Evolutionary conservation across 2,888 invertebrate genomes (phyloP).

Genomic region (Ochlodes sylvanus): DNA sequence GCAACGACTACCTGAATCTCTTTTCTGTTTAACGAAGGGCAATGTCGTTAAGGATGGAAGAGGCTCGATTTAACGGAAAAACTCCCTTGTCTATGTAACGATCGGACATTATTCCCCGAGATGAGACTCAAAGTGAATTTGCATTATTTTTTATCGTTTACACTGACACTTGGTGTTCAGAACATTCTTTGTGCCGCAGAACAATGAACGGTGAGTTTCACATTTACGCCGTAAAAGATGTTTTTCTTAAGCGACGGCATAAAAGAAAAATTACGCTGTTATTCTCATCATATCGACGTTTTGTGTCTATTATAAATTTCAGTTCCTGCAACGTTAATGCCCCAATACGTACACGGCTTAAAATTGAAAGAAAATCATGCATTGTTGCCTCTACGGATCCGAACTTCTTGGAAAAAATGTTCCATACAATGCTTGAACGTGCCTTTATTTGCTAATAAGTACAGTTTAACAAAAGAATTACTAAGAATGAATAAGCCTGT

Average conservation of each 20-base stretch:
- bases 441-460: too few species aligned
- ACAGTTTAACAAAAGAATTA: neutral
- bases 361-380: conserved; percentile 23
- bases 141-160: conserved; percentile 79
- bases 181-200: conserved; percentile 62
- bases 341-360: neutral
- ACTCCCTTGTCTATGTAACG: conserved; percentile 76
- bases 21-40: conserved; percentile 51
- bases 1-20: conserved; percentile 78
- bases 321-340: conserved; percentile 26
- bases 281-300: conserved; percentile 36
- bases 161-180: conserved; percentile 68
- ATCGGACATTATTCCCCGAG: conserved; percentile 69
- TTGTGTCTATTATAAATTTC: conserved; percentile 27
- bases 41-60: conserved; percentile 57
- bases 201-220: conserved; percentile 69
- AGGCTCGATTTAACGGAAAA: conserved; percentile 77
- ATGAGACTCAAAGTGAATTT: conserved; percentile 69
- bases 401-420: neutral
- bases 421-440: too few species aligned
- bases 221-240: conserved; percentile 61
- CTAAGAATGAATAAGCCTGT: too few species aligned
- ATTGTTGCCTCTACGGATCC: conserved; percentile 30
- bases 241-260: conserved; percentile 55
- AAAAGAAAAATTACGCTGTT: conserved; percentile 40